These are phyloP conservation scores for Synanthedon myopaeformis DNA, from an alignment of 2,888 invertebrate species.

Conservation along the genomic window DNA sequence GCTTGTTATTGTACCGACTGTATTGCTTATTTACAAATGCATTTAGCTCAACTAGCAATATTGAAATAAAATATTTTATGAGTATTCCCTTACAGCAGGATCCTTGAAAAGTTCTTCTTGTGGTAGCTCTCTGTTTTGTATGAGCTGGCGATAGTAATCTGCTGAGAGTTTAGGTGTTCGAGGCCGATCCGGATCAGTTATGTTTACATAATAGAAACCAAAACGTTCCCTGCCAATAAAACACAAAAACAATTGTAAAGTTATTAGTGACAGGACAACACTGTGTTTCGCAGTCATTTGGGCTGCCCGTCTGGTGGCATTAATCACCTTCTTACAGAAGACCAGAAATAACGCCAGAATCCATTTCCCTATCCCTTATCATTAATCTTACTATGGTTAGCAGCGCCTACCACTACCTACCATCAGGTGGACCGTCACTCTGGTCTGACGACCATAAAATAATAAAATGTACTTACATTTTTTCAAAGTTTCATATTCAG, in stretches of 20 bases:
- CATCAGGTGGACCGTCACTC: too few relatives aligned
- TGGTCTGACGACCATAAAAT: too few relatives aligned
- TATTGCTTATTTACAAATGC: neutral
- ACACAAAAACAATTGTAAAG: slow-evolving; percentile 4
- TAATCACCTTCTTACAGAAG: too few relatives aligned
- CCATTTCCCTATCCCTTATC: too few relatives aligned
- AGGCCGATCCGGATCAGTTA: slow-evolving; percentile 70
- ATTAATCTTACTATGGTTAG: too few relatives aligned
- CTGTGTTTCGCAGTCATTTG: neutral
- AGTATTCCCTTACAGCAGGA: slow-evolving; percentile 17
- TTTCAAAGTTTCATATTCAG: too few relatives aligned
- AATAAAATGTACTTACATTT: too few relatives aligned
- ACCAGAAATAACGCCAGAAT: neutral
- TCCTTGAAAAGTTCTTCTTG: slow-evolving; percentile 46
- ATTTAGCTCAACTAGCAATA: neutral
- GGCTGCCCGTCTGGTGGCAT: too few relatives aligned
- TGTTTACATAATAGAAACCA: slow-evolving; percentile 79
- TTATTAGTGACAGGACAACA: neutral
- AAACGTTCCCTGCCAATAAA: slow-evolving; percentile 71
- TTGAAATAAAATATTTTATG: neutral
- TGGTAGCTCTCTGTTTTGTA: slow-evolving; percentile 52
- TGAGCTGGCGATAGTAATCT: slow-evolving; percentile 67
- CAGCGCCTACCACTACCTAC: too few relatives aligned
- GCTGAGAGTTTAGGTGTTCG: slow-evolving; percentile 77
- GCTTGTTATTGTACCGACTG: neutral